Base-by-base conservation (phyloP, 2,797 vertebrate genomes). In the Pipistrellus pipistrellus region DNA sequence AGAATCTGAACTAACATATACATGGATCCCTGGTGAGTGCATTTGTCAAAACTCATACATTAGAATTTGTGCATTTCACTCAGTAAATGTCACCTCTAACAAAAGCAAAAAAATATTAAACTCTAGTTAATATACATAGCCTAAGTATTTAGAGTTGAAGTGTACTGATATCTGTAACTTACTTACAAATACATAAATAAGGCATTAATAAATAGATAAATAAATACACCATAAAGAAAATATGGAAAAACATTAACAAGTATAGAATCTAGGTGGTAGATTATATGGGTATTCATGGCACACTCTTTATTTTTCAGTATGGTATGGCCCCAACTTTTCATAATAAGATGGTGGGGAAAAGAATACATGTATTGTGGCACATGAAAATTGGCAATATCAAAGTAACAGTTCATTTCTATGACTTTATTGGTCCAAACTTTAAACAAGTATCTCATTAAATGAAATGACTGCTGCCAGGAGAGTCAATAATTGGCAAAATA, bases 401-500 rank as follows among this genome's bases (percentile, higher is more conserved):
- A 93, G 17, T 35, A 89, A 87, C 80, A 59, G 41, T 38, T 82
- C 3, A 89, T 91, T 83, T 78, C 32, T 75, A 59, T 89, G 46
- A 90, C 38, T 86, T 38, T 92, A 71, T 12, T 85, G 7, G 44
- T 80, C 62, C 68, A 85, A 93, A 83, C 11, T 76, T 55, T 66
- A 75, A 59, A 77, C 3, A 68, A 93, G 18, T 85, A 35, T 87
- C n/a, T 93, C 53, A 93, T 53, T 85, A 85, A 69, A 72, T 81
- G 23, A 93, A 81, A n/a, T 87, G 25, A 94, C 32, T 85, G 12
- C 2, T 68, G 62, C 78, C 64, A 85, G 27, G 18, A 73, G 27
- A 88, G 57, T 88, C 21, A 88, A 95, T n/a, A 25, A 75, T 6
- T 93, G 23, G 18, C 35, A 92, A 96, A 76, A 64, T 69, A 89